These are phyloP conservation scores for Pachyrhynchus sulphureomaculatus DNA, from an alignment of 1,140 invertebrate species.

Conservation along the genomic window DNA sequence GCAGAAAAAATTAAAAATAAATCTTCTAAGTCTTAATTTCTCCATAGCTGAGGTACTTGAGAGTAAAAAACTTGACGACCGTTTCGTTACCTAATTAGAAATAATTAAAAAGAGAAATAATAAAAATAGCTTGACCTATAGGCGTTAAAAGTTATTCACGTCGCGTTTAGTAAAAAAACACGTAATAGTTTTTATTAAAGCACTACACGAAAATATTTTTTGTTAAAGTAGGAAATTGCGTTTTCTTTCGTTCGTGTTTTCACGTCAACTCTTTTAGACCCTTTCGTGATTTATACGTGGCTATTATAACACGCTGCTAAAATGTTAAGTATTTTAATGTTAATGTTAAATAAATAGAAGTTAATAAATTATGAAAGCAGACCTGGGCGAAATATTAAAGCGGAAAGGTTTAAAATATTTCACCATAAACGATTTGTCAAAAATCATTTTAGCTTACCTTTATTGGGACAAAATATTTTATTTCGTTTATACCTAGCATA, in stretches of 20 bases:
- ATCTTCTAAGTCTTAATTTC: no score
- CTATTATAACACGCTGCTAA: not conserved
- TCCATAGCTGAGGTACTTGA: no score
- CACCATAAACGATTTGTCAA: no score
- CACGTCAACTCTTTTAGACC: constrained; percentile 13
- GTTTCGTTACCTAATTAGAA: no score
- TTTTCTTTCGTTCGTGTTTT: constrained; percentile 24
- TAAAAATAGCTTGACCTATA: constrained; percentile 9
- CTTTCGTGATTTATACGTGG: constrained; percentile 7
- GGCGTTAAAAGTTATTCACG: constrained; percentile 14
- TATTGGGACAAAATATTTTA: no score
- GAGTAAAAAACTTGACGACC: no score
- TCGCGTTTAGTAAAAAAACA: constrained; percentile 5
- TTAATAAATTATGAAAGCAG: not conserved
- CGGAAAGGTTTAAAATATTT: no score
- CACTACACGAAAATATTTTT: constrained; percentile 9
- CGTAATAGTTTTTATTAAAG: constrained; percentile 7
- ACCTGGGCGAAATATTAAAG: no score
- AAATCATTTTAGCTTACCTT: no score
- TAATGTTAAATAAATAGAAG: not conserved
- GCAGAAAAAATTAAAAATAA: no score
- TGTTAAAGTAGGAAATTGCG: constrained; percentile 13
- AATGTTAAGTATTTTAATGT: not conserved
- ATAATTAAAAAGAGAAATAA: not conserved
- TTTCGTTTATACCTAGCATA: no score